Percentiles rank a stretch among this genome's conserved stretches.
These are phyloP conservation scores for Pachliopta kotzebuea DNA, from an alignment of 2,888 invertebrate species.

Conservation along the genomic window DNA sequence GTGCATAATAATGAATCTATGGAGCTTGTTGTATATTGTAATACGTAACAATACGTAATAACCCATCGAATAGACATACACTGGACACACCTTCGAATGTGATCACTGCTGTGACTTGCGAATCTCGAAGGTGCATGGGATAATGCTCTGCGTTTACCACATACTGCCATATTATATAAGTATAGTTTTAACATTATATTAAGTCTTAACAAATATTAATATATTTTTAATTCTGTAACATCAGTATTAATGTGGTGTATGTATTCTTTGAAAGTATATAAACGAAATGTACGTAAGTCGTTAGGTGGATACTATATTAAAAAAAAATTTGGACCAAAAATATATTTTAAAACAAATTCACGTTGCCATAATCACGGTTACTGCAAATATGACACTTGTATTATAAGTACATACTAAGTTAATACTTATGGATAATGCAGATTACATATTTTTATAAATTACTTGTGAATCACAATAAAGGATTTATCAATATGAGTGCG, in stretches of 20 bases:
- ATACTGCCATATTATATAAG: conserved; percentile 78
- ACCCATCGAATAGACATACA: conserved; percentile 73
- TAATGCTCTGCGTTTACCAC: conserved; percentile 53
- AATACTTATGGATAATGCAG: conserved; percentile 37
- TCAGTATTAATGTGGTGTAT: conserved; percentile 79
- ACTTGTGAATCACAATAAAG: conserved; percentile 26
- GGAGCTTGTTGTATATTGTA: conserved; percentile 51
- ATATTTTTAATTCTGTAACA: conserved; percentile 53
- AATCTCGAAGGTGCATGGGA: conserved; percentile 61
- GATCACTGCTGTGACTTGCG: conserved; percentile 54
- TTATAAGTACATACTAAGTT: conserved; percentile 38
- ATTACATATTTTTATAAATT: conserved; percentile 59
- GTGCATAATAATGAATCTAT: conserved; percentile 39
- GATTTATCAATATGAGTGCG: conserved; percentile 1
- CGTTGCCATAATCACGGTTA: conserved; percentile 75
- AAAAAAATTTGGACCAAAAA: conserved; percentile 72
- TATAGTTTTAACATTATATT: conserved; percentile 70
- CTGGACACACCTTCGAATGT: conserved; percentile 58
- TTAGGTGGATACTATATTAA: conserved; percentile 56
- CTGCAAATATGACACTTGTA: conserved; percentile 76
- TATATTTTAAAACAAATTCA: conserved; percentile 74
- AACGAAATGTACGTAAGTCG: conserved; percentile 54
- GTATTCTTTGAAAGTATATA: conserved; percentile 62
- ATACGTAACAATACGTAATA: conserved; percentile 42
- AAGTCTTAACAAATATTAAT: conserved; percentile 66